A percentile compares a stretch with the other conserved stretches of the same genome.
Evolutionary conservation across 2,113 vertebrate species (phyloP).

Genomic region (Pteropus alecto): DNA sequence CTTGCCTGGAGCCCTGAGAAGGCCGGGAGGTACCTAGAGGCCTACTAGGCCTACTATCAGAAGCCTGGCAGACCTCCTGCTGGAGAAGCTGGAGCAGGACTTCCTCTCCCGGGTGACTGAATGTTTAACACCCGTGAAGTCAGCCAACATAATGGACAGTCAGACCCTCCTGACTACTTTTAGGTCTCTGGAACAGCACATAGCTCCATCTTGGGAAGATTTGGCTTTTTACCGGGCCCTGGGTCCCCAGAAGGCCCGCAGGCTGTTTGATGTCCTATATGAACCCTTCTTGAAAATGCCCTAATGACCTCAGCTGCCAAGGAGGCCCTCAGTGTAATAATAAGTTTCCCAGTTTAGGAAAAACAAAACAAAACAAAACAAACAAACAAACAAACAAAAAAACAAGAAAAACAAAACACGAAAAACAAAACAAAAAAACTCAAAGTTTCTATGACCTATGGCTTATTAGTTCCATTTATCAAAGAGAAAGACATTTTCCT

Average conservation of each 20-base stretch:
- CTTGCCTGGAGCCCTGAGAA: conserved; percentile 86
- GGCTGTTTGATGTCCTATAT: conserved; percentile 78
- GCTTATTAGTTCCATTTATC: not conserved
- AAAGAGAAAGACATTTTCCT: not conserved
- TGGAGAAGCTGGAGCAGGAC: conserved; percentile 90
- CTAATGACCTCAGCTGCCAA: not conserved
- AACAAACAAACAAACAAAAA: no score
- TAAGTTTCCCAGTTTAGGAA: conserved; percentile 20
- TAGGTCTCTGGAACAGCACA: conserved; percentile 82
- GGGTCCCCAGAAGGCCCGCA: conserved; percentile 83
- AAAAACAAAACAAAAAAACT: no score
- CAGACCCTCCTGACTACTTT: conserved; percentile 90
- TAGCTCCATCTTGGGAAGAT: conserved; percentile 74
- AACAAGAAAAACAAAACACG: no score
- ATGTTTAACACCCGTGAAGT: conserved; percentile 92
- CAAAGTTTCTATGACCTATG: not conserved
- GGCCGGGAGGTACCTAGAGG: conserved; percentile 92
- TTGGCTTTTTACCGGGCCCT: conserved; percentile 81
- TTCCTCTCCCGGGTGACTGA: conserved; percentile 92
- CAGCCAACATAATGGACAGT: conserved; percentile 91
- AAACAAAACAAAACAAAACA: no score
- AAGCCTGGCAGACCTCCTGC: conserved; percentile 91
- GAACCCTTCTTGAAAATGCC: conserved; percentile 78
- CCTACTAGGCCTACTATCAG: conserved; percentile 94
- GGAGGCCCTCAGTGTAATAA: not conserved